Evolutionary conservation across 1,140 invertebrate species (phyloP).

Genomic region (Musca domestica): DNA sequence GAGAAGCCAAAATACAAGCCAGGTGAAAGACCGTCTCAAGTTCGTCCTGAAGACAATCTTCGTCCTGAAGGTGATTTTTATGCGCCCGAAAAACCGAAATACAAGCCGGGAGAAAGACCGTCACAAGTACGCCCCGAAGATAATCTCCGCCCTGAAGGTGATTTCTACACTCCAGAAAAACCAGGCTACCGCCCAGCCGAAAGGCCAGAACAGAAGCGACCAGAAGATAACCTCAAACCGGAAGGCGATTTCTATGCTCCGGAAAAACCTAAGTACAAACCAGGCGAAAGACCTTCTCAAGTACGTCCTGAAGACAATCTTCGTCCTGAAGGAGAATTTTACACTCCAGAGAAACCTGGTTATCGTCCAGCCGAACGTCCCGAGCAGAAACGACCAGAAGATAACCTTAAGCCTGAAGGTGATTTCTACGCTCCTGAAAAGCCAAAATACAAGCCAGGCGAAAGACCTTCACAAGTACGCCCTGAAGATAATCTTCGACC

Average conservation of each 20-base stretch:
- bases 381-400: conserved; percentile 36
- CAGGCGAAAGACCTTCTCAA: conserved; percentile 50
- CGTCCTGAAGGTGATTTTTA: conserved; percentile 60
- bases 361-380: conserved; percentile 58
- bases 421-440: conserved; percentile 54
- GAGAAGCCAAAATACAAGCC: conserved; percentile 53
- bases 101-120: conserved; percentile 54
- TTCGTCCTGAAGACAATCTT: conserved; percentile 54
- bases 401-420: conserved; percentile 58
- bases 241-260: conserved; percentile 61
- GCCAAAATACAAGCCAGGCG: conserved; percentile 51
- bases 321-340: conserved; percentile 59
- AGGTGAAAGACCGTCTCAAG: conserved; percentile 54
- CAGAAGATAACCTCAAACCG: conserved; percentile 60
- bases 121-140: conserved; percentile 55
- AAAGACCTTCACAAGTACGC: conserved; percentile 51
- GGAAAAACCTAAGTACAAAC: conserved; percentile 51
- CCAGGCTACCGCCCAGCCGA: conserved; percentile 58
- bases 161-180: conserved; percentile 58
- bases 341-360: conserved; percentile 56
- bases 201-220: conserved; percentile 57
- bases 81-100: conserved; percentile 57
- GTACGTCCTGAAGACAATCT: conserved; percentile 58
- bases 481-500: conserved; percentile 59
- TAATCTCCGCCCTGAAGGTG: conserved; percentile 63